Evolutionary conservation across 2,888 invertebrate genomes (phyloP).

Genomic region (Cerastoderma edule): DNA sequence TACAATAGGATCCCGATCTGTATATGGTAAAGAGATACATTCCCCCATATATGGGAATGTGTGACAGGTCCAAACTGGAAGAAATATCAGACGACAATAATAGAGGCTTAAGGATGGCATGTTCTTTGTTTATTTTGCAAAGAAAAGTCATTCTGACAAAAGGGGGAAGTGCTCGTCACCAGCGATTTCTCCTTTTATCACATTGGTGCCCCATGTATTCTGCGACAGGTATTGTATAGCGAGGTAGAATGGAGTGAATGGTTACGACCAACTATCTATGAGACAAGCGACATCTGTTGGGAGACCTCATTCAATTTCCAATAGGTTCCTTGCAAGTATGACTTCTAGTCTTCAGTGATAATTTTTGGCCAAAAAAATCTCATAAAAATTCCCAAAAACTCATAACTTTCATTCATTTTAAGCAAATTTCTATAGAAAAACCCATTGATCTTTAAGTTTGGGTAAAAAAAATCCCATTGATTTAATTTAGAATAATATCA

Average conservation of each 20-base stretch:
- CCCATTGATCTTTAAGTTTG: no score
- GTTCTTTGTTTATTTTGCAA: no score
- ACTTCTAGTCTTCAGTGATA: neutral
- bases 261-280: neutral
- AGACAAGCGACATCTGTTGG: neutral
- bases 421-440: no score
- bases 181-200: neutral
- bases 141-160: neutral
- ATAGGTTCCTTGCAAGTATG: neutral
- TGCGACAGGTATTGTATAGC: no score
- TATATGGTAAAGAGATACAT: no score
- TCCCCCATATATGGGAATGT: no score
- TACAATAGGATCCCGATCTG: neutral
- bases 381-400: no score
- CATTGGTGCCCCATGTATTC: neutral
- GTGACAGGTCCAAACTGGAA: no score
- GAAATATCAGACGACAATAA: neutral
- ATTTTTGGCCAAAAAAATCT: neutral
- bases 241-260: no score
- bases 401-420: no score
- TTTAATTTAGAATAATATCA: no score
- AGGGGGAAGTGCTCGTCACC: neutral
- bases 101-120: neutral
- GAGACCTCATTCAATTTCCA: neutral
- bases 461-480: no score